Evolutionary conservation across 2,113 vertebrate genomes (phyloP), one percentile per base, ranked within the genome.

Genomic region (Saguinus imperator): DNA sequence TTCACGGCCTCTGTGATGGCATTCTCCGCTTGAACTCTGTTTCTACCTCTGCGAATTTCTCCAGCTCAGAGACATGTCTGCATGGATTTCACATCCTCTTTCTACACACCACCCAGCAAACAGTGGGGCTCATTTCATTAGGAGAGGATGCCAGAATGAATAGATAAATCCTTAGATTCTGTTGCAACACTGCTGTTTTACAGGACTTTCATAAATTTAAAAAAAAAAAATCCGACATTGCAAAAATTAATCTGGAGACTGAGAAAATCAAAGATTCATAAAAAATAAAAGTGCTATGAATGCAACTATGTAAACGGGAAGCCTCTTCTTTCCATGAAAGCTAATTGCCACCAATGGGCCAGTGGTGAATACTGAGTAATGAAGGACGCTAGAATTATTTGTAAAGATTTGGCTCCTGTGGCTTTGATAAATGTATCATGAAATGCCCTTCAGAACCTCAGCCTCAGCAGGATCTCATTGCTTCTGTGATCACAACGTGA

Each of bases 361-460:
- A 40, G 20, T 14, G 3, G 80, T 79, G 72, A 87, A 90, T 80
- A 81, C n/a, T 18, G 73, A 89, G 52, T 45, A 48, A 82, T 4
- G 86, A 73, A 87, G 50, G 37, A 48, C n/a, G 81, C 88, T 72
- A 72, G 80, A 37, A 84, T 91, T 81, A 90, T 96, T 91, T 93
- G 79, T 91, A 58, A 87, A 94, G 86, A n/a, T 17, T 37, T 14
- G 20, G 66, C 18, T 87, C 45, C 84, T 43, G 35, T 23, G 57
- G 76, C 85, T 94, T 85, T 77, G 72, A 86, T 83, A 29, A 77
- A 95, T 96, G 79, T 73, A 55, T 89, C 73, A 91, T 64, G 79
- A 95, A 87, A 64, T 68, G 80, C 37, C 48, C 37, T 37, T 10
- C 68, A 37, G 90, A 92, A 52, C 20, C 32, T 37, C 64, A 40